These are phyloP conservation scores for Antennarius maculatus DNA, from an alignment of 2,797 vertebrate genomes.

Conservation along the genomic window DNA sequence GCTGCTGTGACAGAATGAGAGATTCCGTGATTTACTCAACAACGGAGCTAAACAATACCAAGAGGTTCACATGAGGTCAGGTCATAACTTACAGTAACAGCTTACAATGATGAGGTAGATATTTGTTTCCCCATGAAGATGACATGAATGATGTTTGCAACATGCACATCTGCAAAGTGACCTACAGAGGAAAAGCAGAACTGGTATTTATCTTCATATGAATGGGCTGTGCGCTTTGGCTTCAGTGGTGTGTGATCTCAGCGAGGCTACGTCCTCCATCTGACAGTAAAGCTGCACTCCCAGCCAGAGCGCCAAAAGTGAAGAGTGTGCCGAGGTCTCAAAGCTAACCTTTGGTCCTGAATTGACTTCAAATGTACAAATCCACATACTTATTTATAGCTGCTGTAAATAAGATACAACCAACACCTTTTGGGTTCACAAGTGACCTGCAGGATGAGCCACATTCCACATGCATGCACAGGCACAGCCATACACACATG, in stretches of 20 bases:
- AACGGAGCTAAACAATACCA: constrained; percentile 58
- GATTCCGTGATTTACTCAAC: constrained; percentile 40
- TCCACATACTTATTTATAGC: constrained; percentile 33
- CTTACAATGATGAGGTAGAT: constrained; percentile 42
- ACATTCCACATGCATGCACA: constrained; percentile 22
- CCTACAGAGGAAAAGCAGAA: constrained; percentile 33
- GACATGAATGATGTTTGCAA: constrained; percentile 59
- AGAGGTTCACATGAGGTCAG: constrained; percentile 56
- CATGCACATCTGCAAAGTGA: constrained; percentile 42
- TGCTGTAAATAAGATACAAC: constrained; percentile 62
- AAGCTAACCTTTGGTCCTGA: constrained; percentile 8
- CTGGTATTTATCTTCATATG: constrained; percentile 37
- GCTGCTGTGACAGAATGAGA: constrained; percentile 52
- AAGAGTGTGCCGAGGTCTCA: constrained; percentile 15
- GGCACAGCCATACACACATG: constrained; percentile 15
- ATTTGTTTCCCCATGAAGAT: constrained; percentile 30
- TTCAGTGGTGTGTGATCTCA: constrained; percentile 20
- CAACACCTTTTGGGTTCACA: constrained; percentile 35
- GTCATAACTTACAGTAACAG: constrained; percentile 44
- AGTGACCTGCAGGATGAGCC: constrained; percentile 28
- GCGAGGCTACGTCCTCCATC: constrained; percentile 13
- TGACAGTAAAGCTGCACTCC: constrained; percentile 7
- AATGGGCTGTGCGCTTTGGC: constrained; percentile 35
- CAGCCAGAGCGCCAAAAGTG: background rate
- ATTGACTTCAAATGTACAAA: constrained; percentile 20